Base-by-base conservation (phyloP, 1,140 invertebrate species). In the Drosophila aff. region DNA sequence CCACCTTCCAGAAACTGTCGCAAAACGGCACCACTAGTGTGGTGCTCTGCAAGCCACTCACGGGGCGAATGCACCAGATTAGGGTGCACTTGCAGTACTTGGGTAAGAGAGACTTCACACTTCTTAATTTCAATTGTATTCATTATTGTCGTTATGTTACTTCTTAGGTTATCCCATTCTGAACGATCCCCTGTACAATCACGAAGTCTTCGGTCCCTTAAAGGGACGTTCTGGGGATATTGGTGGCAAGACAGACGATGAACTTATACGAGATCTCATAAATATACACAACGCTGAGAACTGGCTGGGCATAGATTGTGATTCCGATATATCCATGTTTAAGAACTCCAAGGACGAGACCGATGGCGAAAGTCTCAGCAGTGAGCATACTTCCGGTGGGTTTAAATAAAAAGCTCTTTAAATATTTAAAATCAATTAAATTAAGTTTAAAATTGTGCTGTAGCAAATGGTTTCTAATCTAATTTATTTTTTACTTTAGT, bases 11-110 rank as follows among this genome's bases (percentile, higher is more conserved):
- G 91, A 95, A 97, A 84, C 92, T 99, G 5, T 98, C 97, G 52
- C 97, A 95, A 93, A 98, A 99, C 94, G 94, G 94, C 16, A 97
- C 96, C 86, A 97, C 98, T 0, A 99, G 98, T 84, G 97, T 99
- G 21, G 98, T 99, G 1, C 94, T 97, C 21, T 99, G 98, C 93
- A 96, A 96, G 79, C 98, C 99, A 2, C 96, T 97, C 81, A 99
- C 99, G 1, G 99, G 99, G 1, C 94, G 99, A 72, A 99, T 99
- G 96, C 99, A 99, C 93, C 99, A 99, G 93, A 99, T 99, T 79
- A 95, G 99, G 62, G 98, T 99, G 18, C 99, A 99, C 94, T 95
- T 99, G 46, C 99, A 99, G 93, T 99, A 97, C 47, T 68, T 91
- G 44, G 87, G 84, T 89, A 69, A 43, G 52, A 6, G n/a, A 23